These are phyloP conservation scores for Sphaerodactylus townsendi DNA, from an alignment of 2,113 vertebrate genomes.

Conservation along the genomic window DNA sequence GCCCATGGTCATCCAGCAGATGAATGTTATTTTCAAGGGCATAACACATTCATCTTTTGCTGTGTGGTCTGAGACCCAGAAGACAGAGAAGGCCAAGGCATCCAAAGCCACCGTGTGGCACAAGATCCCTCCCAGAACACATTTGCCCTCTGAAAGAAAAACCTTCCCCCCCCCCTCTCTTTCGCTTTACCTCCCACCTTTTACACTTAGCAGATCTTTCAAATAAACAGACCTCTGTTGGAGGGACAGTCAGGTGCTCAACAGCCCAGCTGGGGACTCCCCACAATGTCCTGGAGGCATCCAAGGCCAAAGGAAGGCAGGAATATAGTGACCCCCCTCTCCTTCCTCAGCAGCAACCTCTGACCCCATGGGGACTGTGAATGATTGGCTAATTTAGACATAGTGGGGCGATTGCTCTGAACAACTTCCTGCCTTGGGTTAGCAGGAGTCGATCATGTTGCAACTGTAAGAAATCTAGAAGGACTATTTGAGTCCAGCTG, in stretches of 20 bases:
- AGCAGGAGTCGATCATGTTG: conserved; percentile 66
- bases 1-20: too few relatives aligned
- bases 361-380: conserved; percentile 60
- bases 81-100: neutral
- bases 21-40: too few relatives aligned
- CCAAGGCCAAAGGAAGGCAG: conserved; percentile 65
- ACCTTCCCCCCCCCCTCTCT: neutral
- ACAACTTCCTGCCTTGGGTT: conserved; percentile 64
- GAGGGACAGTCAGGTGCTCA: conserved; percentile 56
- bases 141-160: conserved; percentile 42
- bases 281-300: conserved; percentile 62
- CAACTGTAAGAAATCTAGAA: conserved; percentile 64
- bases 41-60: neutral
- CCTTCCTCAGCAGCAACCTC: conserved; percentile 56
- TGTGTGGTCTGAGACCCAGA: neutral
- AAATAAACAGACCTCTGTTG: conserved; percentile 67
- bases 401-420: conserved; percentile 65
- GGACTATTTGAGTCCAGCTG: conserved; percentile 62
- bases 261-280: conserved; percentile 54
- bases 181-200: neutral
- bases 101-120: conserved; percentile 26
- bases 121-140: conserved; percentile 25
- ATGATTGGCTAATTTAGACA: conserved; percentile 67
- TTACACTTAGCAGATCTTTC: conserved; percentile 60
- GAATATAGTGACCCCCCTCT: conserved; percentile 32